These are phyloP conservation scores for Archilochus colubris DNA, from an alignment of 2,113 vertebrate species.

Conservation along the genomic window DNA sequence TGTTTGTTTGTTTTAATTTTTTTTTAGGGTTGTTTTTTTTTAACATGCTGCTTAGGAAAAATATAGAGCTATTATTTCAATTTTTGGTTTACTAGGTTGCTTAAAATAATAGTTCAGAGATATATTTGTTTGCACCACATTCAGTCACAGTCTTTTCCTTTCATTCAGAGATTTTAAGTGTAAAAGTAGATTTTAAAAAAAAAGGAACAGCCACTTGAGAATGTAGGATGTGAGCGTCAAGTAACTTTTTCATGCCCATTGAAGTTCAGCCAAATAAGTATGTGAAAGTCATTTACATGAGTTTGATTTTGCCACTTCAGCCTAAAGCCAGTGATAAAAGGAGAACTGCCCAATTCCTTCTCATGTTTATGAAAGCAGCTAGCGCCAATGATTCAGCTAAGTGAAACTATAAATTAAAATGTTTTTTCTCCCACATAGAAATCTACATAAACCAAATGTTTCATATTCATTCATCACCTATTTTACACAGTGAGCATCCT, in stretches of 20 bases:
- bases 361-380: background rate
- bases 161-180: background rate
- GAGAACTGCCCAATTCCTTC: background rate
- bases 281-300: conserved; percentile 5
- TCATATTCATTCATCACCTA: background rate
- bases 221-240: background rate
- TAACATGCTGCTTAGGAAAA: background rate
- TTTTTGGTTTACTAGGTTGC: background rate
- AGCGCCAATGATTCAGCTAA: background rate
- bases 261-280: background rate
- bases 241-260: background rate
- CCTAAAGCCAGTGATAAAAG: conserved; percentile 9
- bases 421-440: conserved; percentile 25
- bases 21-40: background rate
- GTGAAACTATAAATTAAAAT: conserved; percentile 9
- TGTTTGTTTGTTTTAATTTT: background rate
- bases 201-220: background rate
- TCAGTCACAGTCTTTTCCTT: background rate
- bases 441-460: conserved; percentile 28
- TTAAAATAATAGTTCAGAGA: background rate
- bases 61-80: background rate
- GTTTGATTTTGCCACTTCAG: conserved; percentile 12
- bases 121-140: background rate
- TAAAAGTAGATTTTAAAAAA: background rate
- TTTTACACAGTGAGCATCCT: background rate